phyloP scores from a whole-genome alignment of 2,797 vertebrate genomes.

The Lithobates sylvaticus region DNA sequence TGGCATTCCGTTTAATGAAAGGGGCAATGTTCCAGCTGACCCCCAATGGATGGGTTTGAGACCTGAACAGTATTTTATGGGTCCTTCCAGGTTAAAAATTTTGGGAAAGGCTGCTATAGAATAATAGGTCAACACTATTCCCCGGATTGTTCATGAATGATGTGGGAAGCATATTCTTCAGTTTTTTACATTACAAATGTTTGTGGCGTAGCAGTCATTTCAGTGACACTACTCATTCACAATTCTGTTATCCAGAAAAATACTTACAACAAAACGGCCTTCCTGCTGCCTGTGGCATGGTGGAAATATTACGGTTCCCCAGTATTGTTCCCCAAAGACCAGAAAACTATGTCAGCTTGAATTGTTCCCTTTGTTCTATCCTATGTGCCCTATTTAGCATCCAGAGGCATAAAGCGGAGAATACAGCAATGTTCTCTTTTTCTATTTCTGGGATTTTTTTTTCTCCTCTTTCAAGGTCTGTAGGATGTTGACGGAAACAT shows the following conservation, averaged over 20 bases:
- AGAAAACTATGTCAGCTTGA: conserved; percentile 31
- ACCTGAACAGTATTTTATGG: too few species aligned
- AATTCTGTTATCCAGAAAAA: conserved; percentile 1
- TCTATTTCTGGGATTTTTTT: conserved; percentile 53
- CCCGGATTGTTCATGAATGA: background rate
- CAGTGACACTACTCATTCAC: background rate
- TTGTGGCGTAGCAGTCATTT: background rate
- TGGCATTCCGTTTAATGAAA: too few species aligned
- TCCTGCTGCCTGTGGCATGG: conserved; percentile 27
- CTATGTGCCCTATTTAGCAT: conserved; percentile 27
- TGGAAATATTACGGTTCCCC: conserved; percentile 16
- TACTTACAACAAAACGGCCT: background rate
- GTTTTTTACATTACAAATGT: background rate
- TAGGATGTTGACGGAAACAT: conserved; percentile 57
- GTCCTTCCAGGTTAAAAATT: too few species aligned
- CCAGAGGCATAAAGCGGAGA: conserved; percentile 19
- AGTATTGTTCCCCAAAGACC: conserved; percentile 27
- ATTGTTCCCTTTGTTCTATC: conserved; percentile 48
- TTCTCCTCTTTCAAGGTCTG: conserved; percentile 47
- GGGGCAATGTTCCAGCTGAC: too few species aligned
- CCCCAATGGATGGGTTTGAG: too few species aligned
- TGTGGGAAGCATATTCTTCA: background rate
- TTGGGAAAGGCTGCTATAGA: too few species aligned
- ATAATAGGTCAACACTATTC: too few species aligned
- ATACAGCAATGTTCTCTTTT: conserved; percentile 18